phyloP scores from a whole-genome alignment of 2,113 vertebrate genomes.

The Oncorhynchus tshawytscha region DNA sequence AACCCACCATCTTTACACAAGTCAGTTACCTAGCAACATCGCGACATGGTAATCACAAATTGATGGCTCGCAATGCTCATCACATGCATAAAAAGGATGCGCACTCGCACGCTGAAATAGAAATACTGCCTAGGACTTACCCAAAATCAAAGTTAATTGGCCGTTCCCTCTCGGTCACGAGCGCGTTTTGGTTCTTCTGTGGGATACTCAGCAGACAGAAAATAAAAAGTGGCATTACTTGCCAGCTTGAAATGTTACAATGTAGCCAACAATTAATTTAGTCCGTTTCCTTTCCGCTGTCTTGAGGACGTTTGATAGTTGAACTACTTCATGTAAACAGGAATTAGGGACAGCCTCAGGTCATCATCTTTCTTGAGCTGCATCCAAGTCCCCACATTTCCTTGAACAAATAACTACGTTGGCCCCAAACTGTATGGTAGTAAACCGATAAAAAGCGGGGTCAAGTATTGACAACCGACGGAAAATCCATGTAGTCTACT shows the following conservation, averaged over 20 bases:
- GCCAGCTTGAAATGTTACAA: slow-evolving; percentile 24
- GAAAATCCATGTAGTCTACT: slow-evolving; percentile 62
- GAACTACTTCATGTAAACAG: slow-evolving; percentile 30
- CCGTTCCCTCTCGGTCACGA: slow-evolving; percentile 6
- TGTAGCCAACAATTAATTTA: slow-evolving; percentile 39
- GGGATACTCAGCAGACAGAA: background rate
- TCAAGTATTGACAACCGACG: slow-evolving; percentile 6
- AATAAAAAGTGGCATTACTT: background rate
- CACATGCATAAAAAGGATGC: slow-evolving; percentile 46
- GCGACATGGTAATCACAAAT: slow-evolving; percentile 60
- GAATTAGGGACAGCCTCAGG: background rate
- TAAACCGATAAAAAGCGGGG: too few species aligned
- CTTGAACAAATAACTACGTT: too few species aligned
- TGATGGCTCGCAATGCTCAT: slow-evolving; percentile 48
- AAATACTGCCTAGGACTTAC: slow-evolving; percentile 18
- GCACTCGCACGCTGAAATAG: background rate
- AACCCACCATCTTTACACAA: slow-evolving; percentile 49
- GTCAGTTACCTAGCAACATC: slow-evolving; percentile 73
- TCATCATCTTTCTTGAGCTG: background rate
- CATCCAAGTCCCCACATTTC: background rate
- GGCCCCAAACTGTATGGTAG: too few species aligned
- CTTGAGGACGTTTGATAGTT: slow-evolving; percentile 23
- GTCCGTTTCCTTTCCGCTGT: slow-evolving; percentile 46
- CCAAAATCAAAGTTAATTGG: slow-evolving; percentile 42
- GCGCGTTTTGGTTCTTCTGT: background rate